Evolutionary conservation across 2,797 vertebrate genomes (phyloP).

Genomic region (Ptychobarbus kaznakovi): DNA sequence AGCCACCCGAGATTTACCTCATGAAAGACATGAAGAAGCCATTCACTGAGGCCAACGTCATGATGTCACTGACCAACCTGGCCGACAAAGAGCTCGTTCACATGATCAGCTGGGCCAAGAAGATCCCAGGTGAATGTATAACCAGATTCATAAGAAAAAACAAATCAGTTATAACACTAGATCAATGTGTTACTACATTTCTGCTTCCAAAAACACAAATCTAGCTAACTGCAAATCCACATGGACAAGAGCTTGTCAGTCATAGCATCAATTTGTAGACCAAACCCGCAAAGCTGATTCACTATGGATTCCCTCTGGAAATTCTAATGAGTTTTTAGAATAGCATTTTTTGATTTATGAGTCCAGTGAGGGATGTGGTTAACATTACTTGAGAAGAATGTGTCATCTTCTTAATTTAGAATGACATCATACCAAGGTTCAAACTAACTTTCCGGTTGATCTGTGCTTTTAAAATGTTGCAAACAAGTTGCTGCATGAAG

Average conservation of each 20-base stretch:
- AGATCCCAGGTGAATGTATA: slow-evolving; percentile 87
- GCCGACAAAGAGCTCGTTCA: slow-evolving; percentile 96
- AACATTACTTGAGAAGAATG: not conserved
- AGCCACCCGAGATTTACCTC: slow-evolving; percentile 90
- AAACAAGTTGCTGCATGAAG: not conserved
- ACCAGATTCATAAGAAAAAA: not conserved
- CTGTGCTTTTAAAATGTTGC: not conserved
- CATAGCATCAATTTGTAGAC: not conserved
- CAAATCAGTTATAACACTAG: not conserved
- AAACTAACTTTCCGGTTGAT: not conserved
- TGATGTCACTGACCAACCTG: slow-evolving; percentile 96
- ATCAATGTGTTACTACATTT: not conserved
- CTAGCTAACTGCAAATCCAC: not conserved
- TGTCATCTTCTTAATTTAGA: not conserved
- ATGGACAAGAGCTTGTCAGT: not conserved
- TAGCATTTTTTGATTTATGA: not conserved
- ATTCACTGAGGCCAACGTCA: slow-evolving; percentile 92
- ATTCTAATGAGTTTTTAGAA: not conserved
- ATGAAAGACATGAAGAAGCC: slow-evolving; percentile 87
- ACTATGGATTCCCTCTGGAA: not conserved
- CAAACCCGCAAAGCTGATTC: not conserved
- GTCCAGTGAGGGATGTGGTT: not conserved
- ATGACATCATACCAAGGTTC: not conserved
- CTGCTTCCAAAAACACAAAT: not conserved
- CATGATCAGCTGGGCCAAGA: slow-evolving; percentile 99